Evolutionary conservation across 2,113 vertebrate genomes (phyloP), one percentile per base, ranked within the genome.

Genomic region (Motacilla tschutschensis): DNA sequence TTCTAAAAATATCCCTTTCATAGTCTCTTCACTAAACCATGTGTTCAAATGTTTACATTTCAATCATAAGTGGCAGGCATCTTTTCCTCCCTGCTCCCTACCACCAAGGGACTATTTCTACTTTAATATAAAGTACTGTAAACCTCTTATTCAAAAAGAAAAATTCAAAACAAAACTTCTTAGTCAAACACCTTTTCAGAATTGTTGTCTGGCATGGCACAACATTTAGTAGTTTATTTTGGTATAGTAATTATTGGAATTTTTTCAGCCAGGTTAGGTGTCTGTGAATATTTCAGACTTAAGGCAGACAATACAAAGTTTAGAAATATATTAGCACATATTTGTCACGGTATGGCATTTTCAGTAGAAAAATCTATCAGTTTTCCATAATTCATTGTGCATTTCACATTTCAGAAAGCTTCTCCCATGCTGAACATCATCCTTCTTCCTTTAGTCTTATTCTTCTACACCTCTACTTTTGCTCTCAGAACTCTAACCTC

Each of bases 81-180:
- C 14, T 31, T 58, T 31, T 54, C 17, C 14, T 22, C 26, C 18
- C 31, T 5, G 4, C 44, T 17, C 22, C 25, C 29, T 26, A 46
- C 12, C 10, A 16, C 29, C 17, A 75, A 72, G 55, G 38, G 57
- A 36, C 46, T 21, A 62, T 11, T 88, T 75, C 50, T 69, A 85
- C 88, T 89, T 93, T 93, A 93, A 92, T 87, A 89, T 90, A 88
- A 95, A 88, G 81, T 62, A 87, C 29, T 67, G 41, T 87, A 92
- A 92, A 86, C 13, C 40, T 90, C 62, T 87, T 78, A 74, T 29
- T 90, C 53, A 79, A 72, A 85, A 87, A 88, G 46, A 46, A 64
- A 71, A 62, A 78, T 62, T 78, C 50, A 67, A 40, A 79, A 59
- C 53, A 64, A 54, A 74, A 24, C 9, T 79, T 69, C 60, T 80